These are phyloP conservation scores for Machaerirhynchus nigripectus DNA, from an alignment of 2,113 vertebrate species.

Conservation along the genomic window DNA sequence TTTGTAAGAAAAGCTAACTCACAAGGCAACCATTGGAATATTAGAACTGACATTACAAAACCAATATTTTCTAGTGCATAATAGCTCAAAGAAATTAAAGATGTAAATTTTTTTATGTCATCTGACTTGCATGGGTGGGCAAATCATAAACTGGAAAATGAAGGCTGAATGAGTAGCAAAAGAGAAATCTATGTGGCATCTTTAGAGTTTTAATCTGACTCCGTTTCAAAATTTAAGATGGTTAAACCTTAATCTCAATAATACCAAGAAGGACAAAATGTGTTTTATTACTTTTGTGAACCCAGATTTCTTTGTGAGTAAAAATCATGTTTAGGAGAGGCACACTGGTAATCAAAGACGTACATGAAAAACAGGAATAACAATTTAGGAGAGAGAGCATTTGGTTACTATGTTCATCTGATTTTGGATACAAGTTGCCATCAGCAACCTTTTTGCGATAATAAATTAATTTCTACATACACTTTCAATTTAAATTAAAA, in stretches of 20 bases:
- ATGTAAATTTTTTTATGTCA: not conserved
- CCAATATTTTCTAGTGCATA: not conserved
- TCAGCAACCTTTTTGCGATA: not conserved
- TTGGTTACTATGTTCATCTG: not conserved
- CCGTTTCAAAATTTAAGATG: not conserved
- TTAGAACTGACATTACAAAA: not conserved
- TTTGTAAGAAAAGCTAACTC: not conserved
- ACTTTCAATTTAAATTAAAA: not conserved
- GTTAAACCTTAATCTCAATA: not conserved
- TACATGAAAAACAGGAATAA: not conserved
- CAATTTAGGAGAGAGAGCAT: not conserved
- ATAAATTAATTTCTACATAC: not conserved
- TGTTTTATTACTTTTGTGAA: not conserved
- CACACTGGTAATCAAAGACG: not conserved
- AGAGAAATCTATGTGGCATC: not conserved
- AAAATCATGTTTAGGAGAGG: not conserved
- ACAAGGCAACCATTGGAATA: not conserved
- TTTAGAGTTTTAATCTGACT: not conserved
- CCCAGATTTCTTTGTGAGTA: not conserved
- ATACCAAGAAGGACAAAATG: not conserved
- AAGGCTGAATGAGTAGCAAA: not conserved
- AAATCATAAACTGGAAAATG: not conserved
- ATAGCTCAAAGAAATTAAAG: not conserved
- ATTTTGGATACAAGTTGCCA: not conserved
- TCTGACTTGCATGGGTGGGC: accelerated